These are phyloP conservation scores for Phenganax subtilis DNA, from an alignment of 92 coral and sea anemone species.

Conservation along the genomic window DNA sequence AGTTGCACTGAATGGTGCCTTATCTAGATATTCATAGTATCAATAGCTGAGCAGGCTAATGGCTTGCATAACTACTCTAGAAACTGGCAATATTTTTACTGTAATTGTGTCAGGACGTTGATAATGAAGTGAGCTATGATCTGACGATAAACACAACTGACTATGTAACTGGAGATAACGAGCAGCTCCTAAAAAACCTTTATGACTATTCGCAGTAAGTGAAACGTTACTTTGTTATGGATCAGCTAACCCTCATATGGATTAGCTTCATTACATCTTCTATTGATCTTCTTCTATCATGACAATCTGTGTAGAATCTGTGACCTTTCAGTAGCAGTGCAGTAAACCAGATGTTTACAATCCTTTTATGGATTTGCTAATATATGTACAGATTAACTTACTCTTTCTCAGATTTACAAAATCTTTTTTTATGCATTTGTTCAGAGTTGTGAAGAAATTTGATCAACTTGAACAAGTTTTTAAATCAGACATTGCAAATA, in stretches of 20 bases:
- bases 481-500: slow-evolving; percentile 21
- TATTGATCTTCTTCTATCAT: too few species aligned
- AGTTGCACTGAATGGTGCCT: too few species aligned
- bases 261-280: too few species aligned
- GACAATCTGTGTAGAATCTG: too few species aligned
- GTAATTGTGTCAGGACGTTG: slow-evolving; percentile 13
- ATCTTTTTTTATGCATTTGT: background rate
- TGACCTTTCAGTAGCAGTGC: too few species aligned
- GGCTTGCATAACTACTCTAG: too few species aligned
- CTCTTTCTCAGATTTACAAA: background rate
- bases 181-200: slow-evolving; percentile 11
- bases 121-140: slow-evolving; percentile 28
- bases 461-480: slow-evolving; percentile 26
- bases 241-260: background rate
- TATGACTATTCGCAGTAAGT: slow-evolving; percentile 36
- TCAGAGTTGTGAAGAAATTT: slow-evolving; percentile 30
- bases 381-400: background rate
- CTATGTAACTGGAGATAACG: slow-evolving; percentile 12
- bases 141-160: slow-evolving; percentile 31
- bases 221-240: background rate
- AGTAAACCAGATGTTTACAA: too few species aligned
- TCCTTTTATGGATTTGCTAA: too few species aligned
- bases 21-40: too few species aligned
- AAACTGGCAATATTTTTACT: too few species aligned
- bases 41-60: too few species aligned